These are phyloP conservation scores for Saccopteryx leptura DNA, from an alignment of 2,113 vertebrate genomes.

Conservation along the genomic window DNA sequence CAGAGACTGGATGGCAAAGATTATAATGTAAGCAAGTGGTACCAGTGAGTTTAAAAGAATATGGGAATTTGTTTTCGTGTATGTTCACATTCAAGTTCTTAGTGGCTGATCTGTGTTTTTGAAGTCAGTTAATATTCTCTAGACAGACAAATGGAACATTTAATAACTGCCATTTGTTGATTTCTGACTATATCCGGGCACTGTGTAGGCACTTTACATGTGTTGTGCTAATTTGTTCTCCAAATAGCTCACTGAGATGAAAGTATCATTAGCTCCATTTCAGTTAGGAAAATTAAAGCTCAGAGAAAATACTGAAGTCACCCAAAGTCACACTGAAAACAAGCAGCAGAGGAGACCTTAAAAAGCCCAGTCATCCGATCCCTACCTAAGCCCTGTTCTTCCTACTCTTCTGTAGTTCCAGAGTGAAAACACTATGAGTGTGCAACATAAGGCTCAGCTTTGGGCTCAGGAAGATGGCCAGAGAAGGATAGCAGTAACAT, in stretches of 20 bases:
- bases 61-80: not conserved
- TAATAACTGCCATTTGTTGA: not conserved
- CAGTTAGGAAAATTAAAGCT: not conserved
- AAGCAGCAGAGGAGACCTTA: not conserved
- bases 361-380: not conserved
- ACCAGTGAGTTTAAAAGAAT: not conserved
- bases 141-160: not conserved
- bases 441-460: not conserved
- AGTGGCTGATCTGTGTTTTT: not conserved
- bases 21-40: not conserved
- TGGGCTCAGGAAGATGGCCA: not conserved
- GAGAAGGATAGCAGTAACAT: not conserved
- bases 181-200: not conserved
- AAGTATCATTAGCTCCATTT: not conserved
- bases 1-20: not conserved
- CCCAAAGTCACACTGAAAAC: not conserved
- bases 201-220: not conserved
- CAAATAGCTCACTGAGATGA: not conserved
- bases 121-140: conserved; percentile 8
- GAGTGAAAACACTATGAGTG: not conserved
- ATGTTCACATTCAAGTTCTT: not conserved
- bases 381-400: not conserved
- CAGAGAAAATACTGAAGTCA: not conserved
- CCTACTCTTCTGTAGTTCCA: too few relatives aligned
- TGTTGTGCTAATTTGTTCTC: not conserved